Percentiles rank a stretch among this genome's conserved stretches.
Conservation (phyloP, 2,888 invertebrate genomes). For the Liodrosophila aerea region DNA sequence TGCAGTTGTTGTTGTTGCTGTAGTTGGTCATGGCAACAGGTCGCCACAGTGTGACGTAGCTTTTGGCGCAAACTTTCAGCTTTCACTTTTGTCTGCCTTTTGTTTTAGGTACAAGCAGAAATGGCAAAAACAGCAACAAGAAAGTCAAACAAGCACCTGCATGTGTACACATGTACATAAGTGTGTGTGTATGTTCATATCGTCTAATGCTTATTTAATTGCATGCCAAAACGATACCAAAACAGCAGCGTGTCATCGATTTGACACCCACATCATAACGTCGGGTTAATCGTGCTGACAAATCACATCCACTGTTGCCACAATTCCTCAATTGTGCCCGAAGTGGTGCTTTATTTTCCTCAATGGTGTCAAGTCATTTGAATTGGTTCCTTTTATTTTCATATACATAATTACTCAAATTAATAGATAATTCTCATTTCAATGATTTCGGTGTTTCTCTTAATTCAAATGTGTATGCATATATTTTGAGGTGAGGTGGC, state of each 20-base stretch:
- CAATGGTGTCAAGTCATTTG: no score
- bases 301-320: no score
- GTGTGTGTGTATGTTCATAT: background rate
- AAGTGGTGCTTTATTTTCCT: no score
- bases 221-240: conserved; percentile 18
- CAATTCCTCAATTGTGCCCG: no score
- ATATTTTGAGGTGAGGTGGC: no score
- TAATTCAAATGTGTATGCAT: no score
- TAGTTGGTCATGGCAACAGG: conserved; percentile 48
- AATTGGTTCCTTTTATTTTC: no score
- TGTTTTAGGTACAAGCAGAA: conserved; percentile 49
- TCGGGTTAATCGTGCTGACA: background rate
- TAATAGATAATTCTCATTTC: no score
- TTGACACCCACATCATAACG: conserved; percentile 27
- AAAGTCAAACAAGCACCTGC: conserved; percentile 44
- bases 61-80: conserved; percentile 63
- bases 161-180: background rate
- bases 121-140: conserved; percentile 20
- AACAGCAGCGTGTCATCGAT: conserved; percentile 39
- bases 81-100: conserved; percentile 66
- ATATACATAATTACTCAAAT: no score
- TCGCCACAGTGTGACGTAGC: conserved; percentile 45
- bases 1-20: conserved; percentile 15
- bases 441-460: no score
- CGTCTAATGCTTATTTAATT: conserved; percentile 61